Evolutionary conservation across 2,888 invertebrate genomes (phyloP).

Genomic region (Chymomyza fuscimana): DNA sequence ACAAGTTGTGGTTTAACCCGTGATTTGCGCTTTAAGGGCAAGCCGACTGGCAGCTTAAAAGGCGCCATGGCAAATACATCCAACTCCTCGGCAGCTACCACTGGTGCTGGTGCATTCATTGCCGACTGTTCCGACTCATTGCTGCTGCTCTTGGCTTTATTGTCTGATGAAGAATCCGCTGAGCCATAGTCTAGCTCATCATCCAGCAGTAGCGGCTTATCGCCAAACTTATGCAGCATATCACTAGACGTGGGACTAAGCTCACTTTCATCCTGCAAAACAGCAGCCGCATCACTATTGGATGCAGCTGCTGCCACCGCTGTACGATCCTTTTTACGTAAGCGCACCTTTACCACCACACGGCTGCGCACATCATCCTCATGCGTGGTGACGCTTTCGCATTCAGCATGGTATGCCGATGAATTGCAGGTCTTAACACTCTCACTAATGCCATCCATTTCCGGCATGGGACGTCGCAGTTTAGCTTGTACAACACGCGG

Average conservation of each 20-base stretch:
- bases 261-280: slow-evolving; percentile 80
- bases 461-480: slow-evolving; percentile 72
- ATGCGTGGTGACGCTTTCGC: slow-evolving; percentile 85
- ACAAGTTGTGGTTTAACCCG: slow-evolving; percentile 40
- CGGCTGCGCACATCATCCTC: slow-evolving; percentile 82
- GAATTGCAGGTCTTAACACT: slow-evolving; percentile 85
- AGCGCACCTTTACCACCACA: slow-evolving; percentile 81
- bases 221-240: slow-evolving; percentile 88
- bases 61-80: slow-evolving; percentile 88
- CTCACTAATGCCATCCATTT: slow-evolving; percentile 83
- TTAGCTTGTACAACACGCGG: slow-evolving; percentile 73
- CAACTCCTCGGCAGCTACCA: slow-evolving; percentile 76
- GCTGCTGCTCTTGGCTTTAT: slow-evolving; percentile 64
- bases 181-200: slow-evolving; percentile 87
- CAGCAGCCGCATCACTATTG: slow-evolving; percentile 33
- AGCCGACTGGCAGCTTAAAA: slow-evolving; percentile 80
- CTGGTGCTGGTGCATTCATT: slow-evolving; percentile 31
- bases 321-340: slow-evolving; percentile 79
- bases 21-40: slow-evolving; percentile 63
- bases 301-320: slow-evolving; percentile 48
- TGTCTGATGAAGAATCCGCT: slow-evolving; percentile 64
- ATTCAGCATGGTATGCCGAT: slow-evolving; percentile 87
- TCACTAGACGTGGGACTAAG: slow-evolving; percentile 81
- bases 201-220: slow-evolving; percentile 87
- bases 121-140: slow-evolving; percentile 61